Base-by-base conservation (phyloP, 2,888 invertebrate genomes). In the Alviniconcha strummeri region DNA sequence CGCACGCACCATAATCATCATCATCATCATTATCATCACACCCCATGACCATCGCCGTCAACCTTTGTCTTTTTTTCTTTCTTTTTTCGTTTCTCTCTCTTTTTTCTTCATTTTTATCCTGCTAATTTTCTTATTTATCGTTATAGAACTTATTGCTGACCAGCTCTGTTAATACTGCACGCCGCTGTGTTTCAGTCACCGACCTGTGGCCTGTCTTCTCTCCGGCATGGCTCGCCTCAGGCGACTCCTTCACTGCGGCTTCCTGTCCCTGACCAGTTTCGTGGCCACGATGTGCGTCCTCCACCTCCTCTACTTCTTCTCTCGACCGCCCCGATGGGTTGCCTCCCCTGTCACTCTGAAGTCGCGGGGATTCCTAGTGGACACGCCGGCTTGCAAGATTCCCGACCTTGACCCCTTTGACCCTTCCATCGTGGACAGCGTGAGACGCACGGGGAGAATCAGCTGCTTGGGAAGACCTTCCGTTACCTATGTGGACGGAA, bases 391-490 rank as follows among this genome's bases (percentile, higher is more conserved):
- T 36, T 93, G 93, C 83, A 89, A 89, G 82, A 92, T 93, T 64
- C 92, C 92, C 0, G 88, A 92, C 74, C 84, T 92, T 0, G 91
- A 92, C 69, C 92, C 92, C 0, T 91, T 90, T 81, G 92, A 91
- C 82, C 78, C 84, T 0, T 88, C 88, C 7, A 88, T 92, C 13
- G 81, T 82, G 36, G 80, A 88, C 52, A 83, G 89, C 56, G 86
- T 92, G 3, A 83, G 83, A 6, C 87, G 87, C 15, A 87, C 87
- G 7, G 86, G 85, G 5, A 84, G 85, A 5, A 85, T 90, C 11
- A 60, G 55, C 7, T 93, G 93, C 82, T 71, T 85, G 3, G 86
- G 87, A 1, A 88, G 85, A 36, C 85, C 87, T 4, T 84, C 91
- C 0, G 84, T 93, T 74, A 92, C 92, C 0, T 92, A 90, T 83